Base-by-base conservation (phyloP, 2,113 vertebrate species). In the Caranx melampygus region DNA sequence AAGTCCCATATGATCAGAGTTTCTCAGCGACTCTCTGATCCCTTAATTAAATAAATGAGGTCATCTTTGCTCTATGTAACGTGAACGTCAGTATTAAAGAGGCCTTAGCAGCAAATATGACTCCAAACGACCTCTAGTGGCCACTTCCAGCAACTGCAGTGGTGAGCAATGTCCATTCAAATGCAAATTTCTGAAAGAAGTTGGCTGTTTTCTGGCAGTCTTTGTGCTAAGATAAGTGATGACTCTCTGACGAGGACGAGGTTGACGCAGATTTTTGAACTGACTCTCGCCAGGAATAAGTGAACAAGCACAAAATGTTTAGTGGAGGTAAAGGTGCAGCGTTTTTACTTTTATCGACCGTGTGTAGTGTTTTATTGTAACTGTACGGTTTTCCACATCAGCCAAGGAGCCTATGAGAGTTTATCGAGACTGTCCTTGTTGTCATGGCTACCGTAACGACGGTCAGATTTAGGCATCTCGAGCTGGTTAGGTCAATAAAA, bases 21-120 rank as follows among this genome's bases (percentile, higher is more conserved):
- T 58, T 62, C 71, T 78, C 70, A 8, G 66, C 15, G 58, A 51
- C 84, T 81, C 73, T 83, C 73, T 83, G 75, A 86, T 83, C 49
- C 64, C 26, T 68, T 73, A 72, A 84, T 82, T 68, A 76, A 78
- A 84, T 69, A 72, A 55, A 83, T 91, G 73, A 90, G 83, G 67
- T 92, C 89, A 89, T 91, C 77, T 21, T 65, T 65, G 37, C 15
- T 35, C 26, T 49, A 58, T 14, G 66, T 83, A 76, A 79, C 75
- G 44, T 85, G 84, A 89, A 87, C 82, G 76, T 1, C 0, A 67
- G 62, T 78, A 78, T 84, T 90, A 68, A 67, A 78, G 55, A 18
- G 12, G 18, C 37, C 75, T 85, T 81, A 72, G 31, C 47, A 37
- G 79, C 59, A 61, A 62, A 65, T 59, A 2, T 51, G 62, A 83